Evolutionary conservation across 2,797 vertebrate species (phyloP).

Genomic region (Toxotes lorentzi): DNA sequence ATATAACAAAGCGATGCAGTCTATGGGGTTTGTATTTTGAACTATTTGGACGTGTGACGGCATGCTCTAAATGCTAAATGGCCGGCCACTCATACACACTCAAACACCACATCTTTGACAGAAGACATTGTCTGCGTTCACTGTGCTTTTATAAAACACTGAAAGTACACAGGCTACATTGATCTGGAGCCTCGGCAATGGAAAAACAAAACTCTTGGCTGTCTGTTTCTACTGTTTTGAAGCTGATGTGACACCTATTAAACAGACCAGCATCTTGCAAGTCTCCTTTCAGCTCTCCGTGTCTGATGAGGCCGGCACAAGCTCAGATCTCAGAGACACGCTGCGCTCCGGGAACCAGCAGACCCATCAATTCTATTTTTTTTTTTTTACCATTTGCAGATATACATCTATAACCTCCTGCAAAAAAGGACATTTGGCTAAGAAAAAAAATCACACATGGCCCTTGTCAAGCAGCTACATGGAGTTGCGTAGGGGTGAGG

Average conservation of each 20-base stretch:
- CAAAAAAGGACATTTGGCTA: slow-evolving; percentile 50
- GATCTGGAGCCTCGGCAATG: slow-evolving; percentile 57
- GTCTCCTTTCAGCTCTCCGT: slow-evolving; percentile 44
- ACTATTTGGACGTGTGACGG: slow-evolving; percentile 51
- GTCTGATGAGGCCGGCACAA: slow-evolving; percentile 57
- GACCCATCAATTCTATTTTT: slow-evolving; percentile 38
- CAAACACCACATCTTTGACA: slow-evolving; percentile 45
- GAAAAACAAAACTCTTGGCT: slow-evolving; percentile 39
- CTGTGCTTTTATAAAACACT: slow-evolving; percentile 57
- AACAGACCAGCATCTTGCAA: slow-evolving; percentile 68
- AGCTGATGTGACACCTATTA: slow-evolving; percentile 71
- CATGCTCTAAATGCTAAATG: slow-evolving; percentile 46
- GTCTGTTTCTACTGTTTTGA: slow-evolving; percentile 58
- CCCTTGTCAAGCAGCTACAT: slow-evolving; percentile 71
- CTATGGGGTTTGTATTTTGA: slow-evolving; percentile 47
- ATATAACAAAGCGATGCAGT: slow-evolving; percentile 71
- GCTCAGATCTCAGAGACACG: slow-evolving; percentile 51
- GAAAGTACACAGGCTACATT: slow-evolving; percentile 61
- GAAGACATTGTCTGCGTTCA: slow-evolving; percentile 41
- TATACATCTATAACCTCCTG: slow-evolving; percentile 58
- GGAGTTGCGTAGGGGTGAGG: slow-evolving; percentile 63
- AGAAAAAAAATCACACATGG: slow-evolving; percentile 79
- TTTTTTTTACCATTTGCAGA: slow-evolving; percentile 45
- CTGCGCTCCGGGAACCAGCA: slow-evolving; percentile 24
- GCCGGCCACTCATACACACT: slow-evolving; percentile 30